These are phyloP conservation scores for Eucriotettix oculatus DNA, from an alignment of 2,888 invertebrate species.

Conservation along the genomic window DNA sequence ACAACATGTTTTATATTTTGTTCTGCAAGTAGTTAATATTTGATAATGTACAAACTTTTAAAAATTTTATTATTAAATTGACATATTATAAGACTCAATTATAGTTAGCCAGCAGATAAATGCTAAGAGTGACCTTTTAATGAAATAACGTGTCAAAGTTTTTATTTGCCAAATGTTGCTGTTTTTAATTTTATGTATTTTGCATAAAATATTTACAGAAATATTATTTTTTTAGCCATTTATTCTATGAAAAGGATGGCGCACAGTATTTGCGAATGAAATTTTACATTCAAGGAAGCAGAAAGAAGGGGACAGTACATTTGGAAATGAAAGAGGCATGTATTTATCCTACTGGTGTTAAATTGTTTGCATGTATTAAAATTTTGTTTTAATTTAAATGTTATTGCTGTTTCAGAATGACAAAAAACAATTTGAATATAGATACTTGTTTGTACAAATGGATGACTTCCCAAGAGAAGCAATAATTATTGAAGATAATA, in stretches of 20 bases:
- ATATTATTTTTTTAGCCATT: slow-evolving; percentile 35
- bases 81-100: no score
- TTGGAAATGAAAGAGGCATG: slow-evolving; percentile 70
- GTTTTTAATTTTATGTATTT: no score
- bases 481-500: slow-evolving; percentile 65
- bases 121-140: no score
- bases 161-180: no score
- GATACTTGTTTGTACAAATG: slow-evolving; percentile 68
- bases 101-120: no score
- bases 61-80: no score
- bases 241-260: slow-evolving; percentile 56
- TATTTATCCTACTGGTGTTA: background rate
- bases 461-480: slow-evolving; percentile 59
- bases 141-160: no score
- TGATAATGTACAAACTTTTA: no score
- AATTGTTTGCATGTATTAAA: background rate
- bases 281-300: slow-evolving; percentile 74
- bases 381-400: background rate
- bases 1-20: no score
- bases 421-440: slow-evolving; percentile 58
- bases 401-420: slow-evolving; percentile 45
- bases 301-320: slow-evolving; percentile 67
- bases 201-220: background rate
- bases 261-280: slow-evolving; percentile 70
- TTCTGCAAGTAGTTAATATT: no score